Evolutionary conservation across 2,113 vertebrate species (phyloP).

Genomic region (Acanthochromis polyacanthus): DNA sequence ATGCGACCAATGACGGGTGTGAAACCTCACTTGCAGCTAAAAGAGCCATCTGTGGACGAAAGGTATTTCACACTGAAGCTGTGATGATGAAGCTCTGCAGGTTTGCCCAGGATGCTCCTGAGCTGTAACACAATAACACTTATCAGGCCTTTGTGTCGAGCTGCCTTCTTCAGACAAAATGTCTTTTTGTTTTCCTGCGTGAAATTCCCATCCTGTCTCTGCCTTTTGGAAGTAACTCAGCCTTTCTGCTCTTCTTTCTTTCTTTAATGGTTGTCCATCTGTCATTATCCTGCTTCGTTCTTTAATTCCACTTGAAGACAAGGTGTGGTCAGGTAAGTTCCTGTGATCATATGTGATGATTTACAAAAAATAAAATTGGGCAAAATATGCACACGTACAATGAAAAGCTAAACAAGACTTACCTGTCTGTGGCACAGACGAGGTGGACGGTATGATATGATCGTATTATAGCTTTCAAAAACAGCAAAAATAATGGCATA

Average conservation of each 20-base stretch:
- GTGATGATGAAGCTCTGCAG: neutral
- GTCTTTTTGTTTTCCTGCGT: conserved; percentile 56
- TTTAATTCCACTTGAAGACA: conserved; percentile 92
- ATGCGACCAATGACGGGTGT: conserved; percentile 95
- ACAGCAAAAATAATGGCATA: too few species aligned
- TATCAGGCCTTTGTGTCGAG: conserved; percentile 2
- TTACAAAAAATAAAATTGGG: neutral
- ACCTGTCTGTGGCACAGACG: neutral
- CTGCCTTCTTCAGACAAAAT: conserved; percentile 38
- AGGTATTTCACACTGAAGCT: conserved; percentile 85
- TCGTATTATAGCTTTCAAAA: neutral
- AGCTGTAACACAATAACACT: neutral
- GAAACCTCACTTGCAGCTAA: conserved; percentile 96
- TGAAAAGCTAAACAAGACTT: neutral
- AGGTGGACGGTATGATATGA: neutral
- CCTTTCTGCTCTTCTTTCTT: conserved; percentile 82
- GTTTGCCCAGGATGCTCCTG: neutral
- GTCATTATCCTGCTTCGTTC: conserved; percentile 84
- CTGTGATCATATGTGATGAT: conserved; percentile 32
- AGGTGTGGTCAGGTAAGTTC: conserved; percentile 96
- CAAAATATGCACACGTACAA: neutral
- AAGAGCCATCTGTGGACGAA: conserved; percentile 95
- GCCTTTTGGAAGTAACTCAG: conserved; percentile 74
- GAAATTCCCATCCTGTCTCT: conserved; percentile 45
- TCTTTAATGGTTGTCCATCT: conserved; percentile 80